Percentiles rank a stretch among this genome's conserved stretches.
Evolutionary conservation across 2,797 vertebrate genomes (phyloP).

Genomic region (Esox masquinongy): DNA sequence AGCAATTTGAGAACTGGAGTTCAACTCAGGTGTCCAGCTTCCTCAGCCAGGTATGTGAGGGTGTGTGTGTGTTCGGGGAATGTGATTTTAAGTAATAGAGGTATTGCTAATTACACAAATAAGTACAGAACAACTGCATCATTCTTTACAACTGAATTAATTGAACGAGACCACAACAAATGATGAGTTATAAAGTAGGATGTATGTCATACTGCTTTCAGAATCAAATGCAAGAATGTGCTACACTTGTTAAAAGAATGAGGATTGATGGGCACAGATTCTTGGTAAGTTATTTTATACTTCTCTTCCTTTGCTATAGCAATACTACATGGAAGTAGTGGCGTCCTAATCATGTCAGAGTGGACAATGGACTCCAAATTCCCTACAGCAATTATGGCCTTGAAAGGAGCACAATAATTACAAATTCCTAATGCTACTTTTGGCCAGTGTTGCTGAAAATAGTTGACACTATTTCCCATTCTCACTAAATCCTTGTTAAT

Average conservation of each 20-base stretch:
- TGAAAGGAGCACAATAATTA: constrained; percentile 39
- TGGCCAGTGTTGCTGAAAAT: constrained; percentile 14
- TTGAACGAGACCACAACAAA: neutral
- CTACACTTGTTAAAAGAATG: constrained; percentile 63
- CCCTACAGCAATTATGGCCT: constrained; percentile 25
- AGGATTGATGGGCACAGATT: constrained; percentile 76
- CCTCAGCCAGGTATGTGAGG: constrained; percentile 76
- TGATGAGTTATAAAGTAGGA: neutral
- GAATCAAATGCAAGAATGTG: constrained; percentile 82
- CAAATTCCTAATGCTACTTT: constrained; percentile 25
- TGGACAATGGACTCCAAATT: constrained; percentile 37
- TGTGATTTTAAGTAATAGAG: no score
- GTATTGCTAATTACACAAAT: neutral
- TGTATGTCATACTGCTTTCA: constrained; percentile 50
- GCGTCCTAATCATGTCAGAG: constrained; percentile 26
- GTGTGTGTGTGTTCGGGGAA: neutral
- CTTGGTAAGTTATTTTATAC: constrained; percentile 75
- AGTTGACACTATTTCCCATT: constrained; percentile 2
- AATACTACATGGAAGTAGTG: constrained; percentile 3
- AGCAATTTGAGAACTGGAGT: constrained; percentile 83
- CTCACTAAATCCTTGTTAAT: constrained; percentile 3
- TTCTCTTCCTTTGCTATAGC: constrained; percentile 4
- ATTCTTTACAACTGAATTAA: neutral
- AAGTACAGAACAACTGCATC: neutral
- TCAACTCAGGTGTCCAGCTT: constrained; percentile 74